phyloP scores from a whole-genome alignment of 1,140 invertebrate genomes.

The Solen grandis region DNA sequence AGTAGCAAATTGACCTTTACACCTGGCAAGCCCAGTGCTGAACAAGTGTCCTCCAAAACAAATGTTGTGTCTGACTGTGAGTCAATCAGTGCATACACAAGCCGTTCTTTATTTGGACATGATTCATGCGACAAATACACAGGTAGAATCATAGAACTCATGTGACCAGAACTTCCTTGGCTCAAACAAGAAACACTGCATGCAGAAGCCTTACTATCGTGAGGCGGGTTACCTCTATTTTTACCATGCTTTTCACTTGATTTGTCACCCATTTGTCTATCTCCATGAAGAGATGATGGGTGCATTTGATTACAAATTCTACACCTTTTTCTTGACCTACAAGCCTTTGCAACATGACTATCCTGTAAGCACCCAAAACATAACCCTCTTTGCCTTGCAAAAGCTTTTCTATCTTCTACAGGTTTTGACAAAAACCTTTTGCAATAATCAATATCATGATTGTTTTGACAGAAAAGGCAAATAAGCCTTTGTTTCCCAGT shows the following conservation, averaged over 20 bases:
- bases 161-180: too few relatives aligned
- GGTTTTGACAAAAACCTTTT: not conserved
- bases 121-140: conserved; percentile 44
- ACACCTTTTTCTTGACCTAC: conserved; percentile 16
- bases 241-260: not conserved
- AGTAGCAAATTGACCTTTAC: conserved; percentile 12
- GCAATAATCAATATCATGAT: conserved; percentile 1
- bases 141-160: conserved; percentile 14
- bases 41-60: conserved; percentile 11
- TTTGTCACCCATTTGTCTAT: not conserved
- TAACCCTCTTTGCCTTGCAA: not conserved
- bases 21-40: conserved; percentile 14
- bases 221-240: not conserved
- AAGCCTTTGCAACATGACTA: conserved; percentile 9
- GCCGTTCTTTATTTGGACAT: too few relatives aligned
- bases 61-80: conserved; percentile 51
- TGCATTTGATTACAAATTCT: conserved; percentile 8
- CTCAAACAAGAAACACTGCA: too few relatives aligned
- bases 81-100: conserved; percentile 42
- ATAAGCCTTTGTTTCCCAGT: not conserved
- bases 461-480: not conserved
- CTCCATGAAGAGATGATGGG: conserved; percentile 12
- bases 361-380: not conserved
- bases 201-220: not conserved
- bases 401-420: not conserved